phyloP scores from a whole-genome alignment of 2,797 vertebrate genomes.

The Loris lydekkerianus region DNA sequence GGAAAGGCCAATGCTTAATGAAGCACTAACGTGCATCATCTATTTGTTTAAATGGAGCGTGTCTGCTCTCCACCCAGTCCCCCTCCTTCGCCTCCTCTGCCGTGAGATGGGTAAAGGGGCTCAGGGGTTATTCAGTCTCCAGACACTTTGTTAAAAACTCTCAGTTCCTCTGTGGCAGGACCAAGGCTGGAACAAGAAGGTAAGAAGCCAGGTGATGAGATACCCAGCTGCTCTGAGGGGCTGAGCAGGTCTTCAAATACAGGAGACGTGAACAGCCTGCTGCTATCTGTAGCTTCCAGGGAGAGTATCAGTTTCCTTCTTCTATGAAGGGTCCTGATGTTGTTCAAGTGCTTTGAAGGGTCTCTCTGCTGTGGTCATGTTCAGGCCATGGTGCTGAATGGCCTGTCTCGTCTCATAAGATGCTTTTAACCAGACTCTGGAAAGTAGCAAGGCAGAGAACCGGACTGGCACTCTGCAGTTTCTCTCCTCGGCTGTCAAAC shows the following conservation, averaged over 20 bases:
- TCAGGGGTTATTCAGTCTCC: neutral
- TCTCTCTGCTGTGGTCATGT: neutral
- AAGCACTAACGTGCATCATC: constrained; percentile 74
- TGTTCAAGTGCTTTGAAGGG: neutral
- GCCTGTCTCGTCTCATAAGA: neutral
- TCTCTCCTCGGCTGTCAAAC: constrained; percentile 60
- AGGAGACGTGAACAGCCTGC: neutral
- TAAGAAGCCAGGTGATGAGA: neutral
- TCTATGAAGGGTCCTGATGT: neutral
- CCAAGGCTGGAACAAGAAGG: neutral
- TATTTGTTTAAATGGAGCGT: constrained; percentile 52
- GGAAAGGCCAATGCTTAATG: constrained; percentile 73
- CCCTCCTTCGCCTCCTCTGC: neutral
- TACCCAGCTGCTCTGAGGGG: neutral
- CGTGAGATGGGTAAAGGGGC: neutral
- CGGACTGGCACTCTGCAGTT: constrained; percentile 67
- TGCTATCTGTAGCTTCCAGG: neutral
- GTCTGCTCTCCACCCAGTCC: neutral
- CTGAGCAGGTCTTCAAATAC: neutral
- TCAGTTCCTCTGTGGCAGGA: neutral
- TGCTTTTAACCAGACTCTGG: constrained; percentile 70
- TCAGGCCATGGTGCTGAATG: neutral
- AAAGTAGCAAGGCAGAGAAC: constrained; percentile 65
- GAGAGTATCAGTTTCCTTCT: neutral
- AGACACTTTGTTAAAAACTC: constrained; percentile 29